Percentiles rank a stretch among this genome's conserved stretches.
Evolutionary conservation across 1,140 invertebrate species (phyloP).

Genomic region (Pantala flavescens): DNA sequence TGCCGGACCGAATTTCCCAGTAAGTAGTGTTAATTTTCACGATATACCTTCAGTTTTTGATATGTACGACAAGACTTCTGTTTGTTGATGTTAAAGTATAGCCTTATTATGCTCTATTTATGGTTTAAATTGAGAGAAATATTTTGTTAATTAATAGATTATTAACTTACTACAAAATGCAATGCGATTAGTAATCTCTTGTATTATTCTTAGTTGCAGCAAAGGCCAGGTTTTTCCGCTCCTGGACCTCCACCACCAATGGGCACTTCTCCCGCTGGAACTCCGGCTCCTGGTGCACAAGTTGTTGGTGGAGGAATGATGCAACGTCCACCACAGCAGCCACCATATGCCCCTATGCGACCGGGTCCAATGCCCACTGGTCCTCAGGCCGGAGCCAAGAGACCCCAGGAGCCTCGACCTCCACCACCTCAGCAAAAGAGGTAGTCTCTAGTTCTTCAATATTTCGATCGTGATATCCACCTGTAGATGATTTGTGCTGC

Average conservation of each 20-base stretch:
- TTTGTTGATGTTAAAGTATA: constrained; percentile 14
- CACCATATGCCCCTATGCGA: constrained; percentile 44
- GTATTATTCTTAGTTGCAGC: constrained; percentile 34
- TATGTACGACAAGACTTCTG: constrained; percentile 8
- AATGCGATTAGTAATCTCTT: too few species aligned
- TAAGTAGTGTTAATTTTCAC: constrained; percentile 30
- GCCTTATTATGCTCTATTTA: too few species aligned
- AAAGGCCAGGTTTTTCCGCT: constrained; percentile 41
- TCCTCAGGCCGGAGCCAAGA: constrained; percentile 40
- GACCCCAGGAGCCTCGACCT: constrained; percentile 47
- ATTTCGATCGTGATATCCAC: constrained; percentile 18
- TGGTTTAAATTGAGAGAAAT: too few species aligned
- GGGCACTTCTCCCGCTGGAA: constrained; percentile 16
- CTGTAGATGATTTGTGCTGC: too few species aligned
- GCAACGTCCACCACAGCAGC: constrained; percentile 41
- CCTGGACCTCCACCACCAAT: constrained; percentile 37
- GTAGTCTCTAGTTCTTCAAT: constrained; percentile 35
- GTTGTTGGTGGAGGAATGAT: constrained; percentile 43
- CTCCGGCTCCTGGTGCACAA: constrained; percentile 28
- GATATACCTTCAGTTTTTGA: constrained; percentile 16
- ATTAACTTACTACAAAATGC: too few species aligned
- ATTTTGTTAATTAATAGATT: too few species aligned
- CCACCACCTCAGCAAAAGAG: constrained; percentile 48
- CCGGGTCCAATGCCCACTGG: constrained; percentile 42
- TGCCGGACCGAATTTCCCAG: constrained; percentile 47